Percentiles rank a stretch among this genome's conserved stretches.
phyloP scores from a whole-genome alignment of 2,888 invertebrate genomes.

The Erebia ligea region DNA sequence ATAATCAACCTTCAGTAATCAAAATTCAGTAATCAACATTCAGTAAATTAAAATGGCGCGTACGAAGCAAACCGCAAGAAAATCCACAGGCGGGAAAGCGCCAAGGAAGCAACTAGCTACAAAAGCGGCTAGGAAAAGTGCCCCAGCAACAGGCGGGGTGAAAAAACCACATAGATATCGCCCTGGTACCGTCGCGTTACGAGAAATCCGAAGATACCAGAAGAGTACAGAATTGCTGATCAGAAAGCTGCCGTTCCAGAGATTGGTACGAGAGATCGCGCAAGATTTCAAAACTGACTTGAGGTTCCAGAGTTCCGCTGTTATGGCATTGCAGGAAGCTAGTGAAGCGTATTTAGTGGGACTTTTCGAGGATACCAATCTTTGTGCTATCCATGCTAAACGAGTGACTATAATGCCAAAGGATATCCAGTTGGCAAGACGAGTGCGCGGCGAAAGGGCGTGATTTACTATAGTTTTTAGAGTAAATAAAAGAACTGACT shows the following conservation, averaged over 20 bases:
- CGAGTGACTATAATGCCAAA: conserved; percentile 71
- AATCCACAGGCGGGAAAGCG: conserved; percentile 89
- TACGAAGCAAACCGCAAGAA: conserved; percentile 84
- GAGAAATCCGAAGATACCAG: conserved; percentile 19
- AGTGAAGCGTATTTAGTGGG: conserved; percentile 86
- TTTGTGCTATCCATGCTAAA: conserved; percentile 88
- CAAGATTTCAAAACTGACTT: conserved; percentile 89
- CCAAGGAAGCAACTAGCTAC: conserved; percentile 88
- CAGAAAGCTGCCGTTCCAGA: conserved; percentile 87
- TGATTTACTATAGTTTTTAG: conserved; percentile 38
- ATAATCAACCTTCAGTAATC: not conserved
- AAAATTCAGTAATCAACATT: not conserved
- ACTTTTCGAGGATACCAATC: conserved; percentile 89
- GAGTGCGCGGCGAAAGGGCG: conserved; percentile 68
- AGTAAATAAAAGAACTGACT: not conserved
- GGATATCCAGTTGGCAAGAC: conserved; percentile 58
- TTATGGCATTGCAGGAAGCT: conserved; percentile 86
- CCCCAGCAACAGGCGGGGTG: conserved; percentile 88
- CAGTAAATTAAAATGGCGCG: conserved; percentile 77
- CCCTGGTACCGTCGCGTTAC: conserved; percentile 1
- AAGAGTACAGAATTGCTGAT: conserved; percentile 20
- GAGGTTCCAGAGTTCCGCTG: conserved; percentile 87
- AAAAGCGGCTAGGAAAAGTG: conserved; percentile 88
- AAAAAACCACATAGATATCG: conserved; percentile 73
- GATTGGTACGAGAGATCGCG: conserved; percentile 89